Evolutionary conservation across 2,797 vertebrate species (phyloP), one percentile per base, ranked within the genome.

Genomic region (Girardinus metallicus): DNA sequence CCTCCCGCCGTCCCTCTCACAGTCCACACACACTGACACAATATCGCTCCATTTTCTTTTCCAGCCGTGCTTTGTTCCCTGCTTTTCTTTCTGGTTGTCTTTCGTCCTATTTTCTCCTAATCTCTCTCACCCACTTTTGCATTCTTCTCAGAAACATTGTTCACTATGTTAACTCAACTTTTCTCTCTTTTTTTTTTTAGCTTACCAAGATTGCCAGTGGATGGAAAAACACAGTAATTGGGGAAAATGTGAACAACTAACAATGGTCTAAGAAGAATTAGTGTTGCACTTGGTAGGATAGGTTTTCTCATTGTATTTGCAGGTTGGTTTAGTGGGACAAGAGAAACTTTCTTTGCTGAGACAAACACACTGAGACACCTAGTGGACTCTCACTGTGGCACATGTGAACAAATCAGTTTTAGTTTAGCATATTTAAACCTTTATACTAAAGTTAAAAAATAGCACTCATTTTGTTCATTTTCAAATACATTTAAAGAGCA

Each of bases 321-420:
- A 79, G n/a, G 92, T 93, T 96, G 95, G 94, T 94, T 26, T 29
- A 74, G 21, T 12, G 31, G 55, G 39, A 21, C 41, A 34, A 64
- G 41, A 11, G 64, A 39, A 21, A n/a, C 46, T 51, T 39, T 49
- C 31, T 43, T 15, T 62, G 60, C 29, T 9, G 68, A 29, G 80
- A 85, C 80, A 86, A 87, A 93, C 83, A 86, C 46, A 90, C 55
- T 87, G 91, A 87, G 93, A 93, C 92, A 91, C 80, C 92, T 93
- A 92, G 92, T 90, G 92, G 92, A 87, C 80, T 79, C 46, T 80
- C 5, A 68, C 0, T 80, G 77, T 68, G 74, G 80, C 81, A 88
- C 86, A 86, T 21, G 3, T 46, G 43, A 46, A 46, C 68, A 71
- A 70, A 44, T 21, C 64, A 7, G 5, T 71, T 71, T n/a, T 44